phyloP scores from a whole-genome alignment of 2,888 invertebrate species.

The Drosophila neutralis region DNA sequence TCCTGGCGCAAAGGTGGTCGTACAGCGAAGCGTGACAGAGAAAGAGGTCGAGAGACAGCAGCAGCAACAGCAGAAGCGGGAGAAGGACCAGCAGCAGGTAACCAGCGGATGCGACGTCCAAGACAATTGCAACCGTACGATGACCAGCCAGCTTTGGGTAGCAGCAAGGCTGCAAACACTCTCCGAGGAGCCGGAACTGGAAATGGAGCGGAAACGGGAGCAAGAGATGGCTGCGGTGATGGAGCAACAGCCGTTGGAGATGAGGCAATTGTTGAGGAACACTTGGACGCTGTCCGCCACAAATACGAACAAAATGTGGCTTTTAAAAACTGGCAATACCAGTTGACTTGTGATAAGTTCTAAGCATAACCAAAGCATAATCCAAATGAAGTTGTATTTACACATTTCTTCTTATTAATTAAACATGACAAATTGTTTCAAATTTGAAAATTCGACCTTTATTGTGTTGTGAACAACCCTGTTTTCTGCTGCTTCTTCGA shows the following conservation, averaged over 20 bases:
- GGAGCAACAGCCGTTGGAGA: slow-evolving; percentile 44
- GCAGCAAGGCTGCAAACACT: slow-evolving; percentile 62
- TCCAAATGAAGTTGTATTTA: slow-evolving; percentile 15
- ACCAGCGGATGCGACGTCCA: slow-evolving; percentile 68
- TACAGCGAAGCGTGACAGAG: slow-evolving; percentile 56
- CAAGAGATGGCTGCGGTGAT: slow-evolving; percentile 44
- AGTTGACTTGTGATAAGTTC: slow-evolving; percentile 84
- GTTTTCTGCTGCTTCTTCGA: not conserved
- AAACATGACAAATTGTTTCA: slow-evolving; percentile 5
- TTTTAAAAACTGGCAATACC: slow-evolving; percentile 85
- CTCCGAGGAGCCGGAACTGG: slow-evolving; percentile 53
- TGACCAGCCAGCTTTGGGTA: slow-evolving; percentile 48
- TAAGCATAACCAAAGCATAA: slow-evolving; percentile 60
- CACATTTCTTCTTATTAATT: slow-evolving; percentile 10
- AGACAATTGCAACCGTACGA: slow-evolving; percentile 73
- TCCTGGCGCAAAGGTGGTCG: slow-evolving; percentile 77
- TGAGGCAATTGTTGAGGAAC: slow-evolving; percentile 62
- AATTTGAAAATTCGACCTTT: not conserved
- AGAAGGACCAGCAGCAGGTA: slow-evolving; percentile 20
- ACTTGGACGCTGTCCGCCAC: slow-evolving; percentile 75
- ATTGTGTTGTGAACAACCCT: slow-evolving; percentile 11
- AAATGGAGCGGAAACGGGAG: slow-evolving; percentile 43
- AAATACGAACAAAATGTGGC: slow-evolving; percentile 80
- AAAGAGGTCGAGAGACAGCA: slow-evolving; percentile 42
- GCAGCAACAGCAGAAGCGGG: slow-evolving; percentile 9